Base-by-base conservation (phyloP, 2,888 invertebrate species). In the Protodeltote pygarga region DNA sequence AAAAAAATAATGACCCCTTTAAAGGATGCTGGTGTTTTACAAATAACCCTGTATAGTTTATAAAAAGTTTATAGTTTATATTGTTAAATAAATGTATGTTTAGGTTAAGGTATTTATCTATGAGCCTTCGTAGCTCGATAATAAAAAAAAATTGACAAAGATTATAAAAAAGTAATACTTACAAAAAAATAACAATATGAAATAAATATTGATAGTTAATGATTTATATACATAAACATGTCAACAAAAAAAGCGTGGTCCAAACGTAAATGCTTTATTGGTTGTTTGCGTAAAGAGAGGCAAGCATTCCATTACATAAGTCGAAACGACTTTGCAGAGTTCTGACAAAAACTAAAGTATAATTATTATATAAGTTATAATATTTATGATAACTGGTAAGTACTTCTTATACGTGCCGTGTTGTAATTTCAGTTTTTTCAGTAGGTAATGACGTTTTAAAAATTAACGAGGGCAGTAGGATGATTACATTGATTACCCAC, bases 251-350 rank as follows among this genome's bases (percentile, higher is more conserved):
- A 19, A 24, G 16, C 21, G 13, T 27, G 11, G 14, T 16, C 8
- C 23, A 15, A 46, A 10, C 1, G 6, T 19, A 6, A 15, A 24
- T 32, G 8, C 3, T 42, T 35, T 33, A 50, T 33, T 19, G 19
- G 24, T 31, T 16, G 13, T 37, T 19, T 35, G 9, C 13, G 2
- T 32, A 48, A 46, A 59, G 44, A 35, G 16, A 10, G 9, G n/a
- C n/a, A n/a, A n/a, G n/a, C n/a, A 34, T n/a, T 31, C 4, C 13
- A 34, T 67, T 67, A 59, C 50, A 53, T 64, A 67, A 67, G 41
- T 38, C 54, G 34, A 21, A 45, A 51, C 31, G 8, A 32, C 23
- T 45, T 32, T 27, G 9, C 3, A 41, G 50, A 59, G 39, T 40
- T 50, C 21, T 15, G 25, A 32, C 21, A 53, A 55, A 52, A 64